Conservation (phyloP, 1,140 invertebrate species). For the Sinella curviseta region DNA sequence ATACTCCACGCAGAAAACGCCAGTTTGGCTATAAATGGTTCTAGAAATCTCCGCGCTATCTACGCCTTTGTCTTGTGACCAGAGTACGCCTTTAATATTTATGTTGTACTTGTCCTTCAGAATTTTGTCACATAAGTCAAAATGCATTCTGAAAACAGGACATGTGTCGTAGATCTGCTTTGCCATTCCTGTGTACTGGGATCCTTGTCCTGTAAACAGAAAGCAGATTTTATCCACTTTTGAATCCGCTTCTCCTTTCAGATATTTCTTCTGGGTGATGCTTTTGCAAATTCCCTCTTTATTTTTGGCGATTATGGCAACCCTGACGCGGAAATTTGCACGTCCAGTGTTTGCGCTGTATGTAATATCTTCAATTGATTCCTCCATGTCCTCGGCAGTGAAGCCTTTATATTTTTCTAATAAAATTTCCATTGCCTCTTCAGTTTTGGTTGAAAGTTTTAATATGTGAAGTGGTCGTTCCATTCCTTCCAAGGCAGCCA, state of each 20-base stretch:
- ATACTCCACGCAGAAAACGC: conserved; percentile 3
- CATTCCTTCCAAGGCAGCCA: background rate
- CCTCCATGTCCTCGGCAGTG: background rate
- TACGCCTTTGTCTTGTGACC: background rate
- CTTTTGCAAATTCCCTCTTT: conserved; percentile 27
- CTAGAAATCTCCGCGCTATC: background rate
- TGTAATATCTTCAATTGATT: conserved; percentile 7
- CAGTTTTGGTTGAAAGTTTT: conserved; percentile 8
- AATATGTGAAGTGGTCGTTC: background rate
- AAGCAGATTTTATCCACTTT: conserved; percentile 31
- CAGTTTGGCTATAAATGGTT: background rate
- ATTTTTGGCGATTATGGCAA: conserved; percentile 29
- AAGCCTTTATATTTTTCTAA: conserved; percentile 21
- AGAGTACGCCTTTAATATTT: background rate
- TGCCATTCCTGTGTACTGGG: conserved; percentile 36
- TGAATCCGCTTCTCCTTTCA: background rate
- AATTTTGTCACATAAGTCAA: conserved; percentile 19
- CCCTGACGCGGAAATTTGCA: conserved; percentile 32
- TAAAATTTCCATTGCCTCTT: conserved; percentile 30
- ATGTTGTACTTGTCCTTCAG: background rate
- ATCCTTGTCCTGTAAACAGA: conserved; percentile 40
- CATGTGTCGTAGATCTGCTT: conserved; percentile 26
- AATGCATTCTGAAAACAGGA: conserved; percentile 30
- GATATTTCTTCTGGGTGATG: no score
- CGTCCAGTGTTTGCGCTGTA: conserved; percentile 36